These are phyloP conservation scores for Sarotherodon lohbergeri DNA, from an alignment of 2,113 vertebrate species.

Conservation along the genomic window DNA sequence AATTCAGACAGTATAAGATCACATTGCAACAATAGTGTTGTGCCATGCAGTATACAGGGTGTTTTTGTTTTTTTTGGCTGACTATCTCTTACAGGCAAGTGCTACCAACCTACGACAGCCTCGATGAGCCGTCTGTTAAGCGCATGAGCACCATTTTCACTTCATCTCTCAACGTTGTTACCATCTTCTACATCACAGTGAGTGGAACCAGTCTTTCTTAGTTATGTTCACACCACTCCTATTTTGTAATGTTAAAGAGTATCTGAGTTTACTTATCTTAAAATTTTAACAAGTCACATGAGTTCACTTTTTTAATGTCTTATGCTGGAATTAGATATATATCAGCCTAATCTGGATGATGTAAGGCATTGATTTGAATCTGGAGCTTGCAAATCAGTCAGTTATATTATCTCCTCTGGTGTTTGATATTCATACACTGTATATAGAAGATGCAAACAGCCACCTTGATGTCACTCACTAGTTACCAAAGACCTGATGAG, in stretches of 20 bases:
- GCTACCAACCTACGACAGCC: conserved; percentile 94
- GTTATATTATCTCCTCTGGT: not conserved
- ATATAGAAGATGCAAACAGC: not conserved
- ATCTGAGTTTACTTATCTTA: not conserved
- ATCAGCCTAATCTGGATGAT: not conserved
- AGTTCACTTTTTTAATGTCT: not conserved
- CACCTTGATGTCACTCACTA: not conserved
- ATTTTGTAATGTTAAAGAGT: not conserved
- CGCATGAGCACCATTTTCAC: conserved; percentile 98
- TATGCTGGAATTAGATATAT: not conserved
- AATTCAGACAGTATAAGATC: conserved; percentile 8
- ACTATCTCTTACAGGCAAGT: conserved; percentile 83
- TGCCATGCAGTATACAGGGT: not conserved
- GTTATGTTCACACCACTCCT: not conserved
- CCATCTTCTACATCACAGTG: conserved; percentile 94
- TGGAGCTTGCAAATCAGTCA: not conserved
- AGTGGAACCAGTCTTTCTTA: conserved; percentile 47
- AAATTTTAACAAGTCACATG: not conserved
- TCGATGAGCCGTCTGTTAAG: conserved; percentile 96
- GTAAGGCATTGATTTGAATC: not conserved
- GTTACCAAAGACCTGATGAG: not conserved
- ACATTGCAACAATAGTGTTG: not conserved
- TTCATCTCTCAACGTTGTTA: conserved; percentile 91
- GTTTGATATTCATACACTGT: not conserved
- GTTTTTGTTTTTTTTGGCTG: not conserved